Base-by-base conservation (phyloP, 2,113 vertebrate genomes). In the Morphnarchus princeps region DNA sequence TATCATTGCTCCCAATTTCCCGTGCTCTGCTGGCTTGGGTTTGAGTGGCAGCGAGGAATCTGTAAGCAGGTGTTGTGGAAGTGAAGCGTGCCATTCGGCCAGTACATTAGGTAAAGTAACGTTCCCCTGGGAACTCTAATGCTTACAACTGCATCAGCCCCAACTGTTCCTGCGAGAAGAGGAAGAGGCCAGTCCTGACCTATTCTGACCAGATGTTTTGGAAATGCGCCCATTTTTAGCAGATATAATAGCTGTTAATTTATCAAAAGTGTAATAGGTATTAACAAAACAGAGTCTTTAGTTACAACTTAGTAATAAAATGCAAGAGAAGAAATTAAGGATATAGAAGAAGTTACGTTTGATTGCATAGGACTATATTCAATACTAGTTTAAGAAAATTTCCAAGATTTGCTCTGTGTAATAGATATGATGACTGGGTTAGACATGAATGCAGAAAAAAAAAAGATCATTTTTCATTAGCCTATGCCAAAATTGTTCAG, bases 21-120 rank as follows among this genome's bases (percentile, higher is more conserved):
- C 97, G 91, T 87, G 91, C 97, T 97, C 95, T 96, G 80, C 93
- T 95, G 89, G 92, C 86, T 95, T 31, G 59, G 94, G 77, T 95
- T 90, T 97, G 98, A 98, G 97, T 98, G 98, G 97, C 98, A 98
- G 97, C 70, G 29, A 84, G 10, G 88, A 97, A 93, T 94, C 49
- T 47, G 96, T 69, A 98, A 97, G 97, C 98, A 98, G 98, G 98
- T 98, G 98, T 94, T 96, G 95, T 95, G 96, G 92, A 97, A 97
- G 96, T 72, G 97, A 98, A 97, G 97, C 70, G 32, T 98, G 96
- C 97, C 94, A 25, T 50, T 90, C 83, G 95, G 97, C 95, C 97
- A 96, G 95, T 45, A 31, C 90, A 73, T 96, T 94, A 95, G 96
- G 98, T 97, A 97, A 96, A 91, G 26, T 78, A 92, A 45, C 34